Percentiles rank a stretch among this genome's conserved stretches.
phyloP scores from a whole-genome alignment of 2,888 invertebrate genomes.

The Merodon equestris region DNA sequence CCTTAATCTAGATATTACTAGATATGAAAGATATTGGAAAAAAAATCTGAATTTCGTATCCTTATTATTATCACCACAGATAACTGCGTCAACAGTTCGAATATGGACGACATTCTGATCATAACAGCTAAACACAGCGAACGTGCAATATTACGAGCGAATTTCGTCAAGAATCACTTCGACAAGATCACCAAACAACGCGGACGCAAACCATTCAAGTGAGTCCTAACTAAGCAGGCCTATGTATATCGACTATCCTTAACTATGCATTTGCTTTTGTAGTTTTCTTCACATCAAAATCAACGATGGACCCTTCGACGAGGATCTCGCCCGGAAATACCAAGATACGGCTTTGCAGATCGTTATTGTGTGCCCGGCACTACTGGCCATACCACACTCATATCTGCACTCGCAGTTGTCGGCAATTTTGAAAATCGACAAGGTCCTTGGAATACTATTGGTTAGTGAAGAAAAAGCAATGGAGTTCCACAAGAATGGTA shows the following conservation, averaged over 20 bases:
- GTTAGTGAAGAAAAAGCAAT: conserved; percentile 86
- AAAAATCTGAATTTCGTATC: conserved; percentile 11
- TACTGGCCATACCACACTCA: conserved; percentile 81
- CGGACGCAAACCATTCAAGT: conserved; percentile 90
- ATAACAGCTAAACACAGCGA: conserved; percentile 89
- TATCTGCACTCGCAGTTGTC: conserved; percentile 77
- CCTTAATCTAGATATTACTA: neutral
- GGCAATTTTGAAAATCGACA: conserved; percentile 81
- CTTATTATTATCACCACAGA: conserved; percentile 77
- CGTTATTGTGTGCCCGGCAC: conserved; percentile 88
- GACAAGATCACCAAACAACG: conserved; percentile 91
- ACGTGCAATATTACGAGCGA: conserved; percentile 88
- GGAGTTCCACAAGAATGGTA: conserved; percentile 85
- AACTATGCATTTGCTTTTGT: conserved; percentile 70
- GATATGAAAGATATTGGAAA: conserved; percentile 15
- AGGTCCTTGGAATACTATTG: conserved; percentile 88
- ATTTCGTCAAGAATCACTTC: conserved; percentile 89
- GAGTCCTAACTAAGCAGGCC: conserved; percentile 73
- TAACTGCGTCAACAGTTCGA: conserved; percentile 78
- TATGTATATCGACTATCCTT: no score
- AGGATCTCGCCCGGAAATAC: conserved; percentile 80
- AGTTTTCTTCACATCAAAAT: conserved; percentile 87
- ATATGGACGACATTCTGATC: conserved; percentile 91
- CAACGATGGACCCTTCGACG: conserved; percentile 83
- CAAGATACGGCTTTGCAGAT: conserved; percentile 87